Conservation (phyloP, 2,113 vertebrate genomes). For the Spheniscus mendiculus region DNA sequence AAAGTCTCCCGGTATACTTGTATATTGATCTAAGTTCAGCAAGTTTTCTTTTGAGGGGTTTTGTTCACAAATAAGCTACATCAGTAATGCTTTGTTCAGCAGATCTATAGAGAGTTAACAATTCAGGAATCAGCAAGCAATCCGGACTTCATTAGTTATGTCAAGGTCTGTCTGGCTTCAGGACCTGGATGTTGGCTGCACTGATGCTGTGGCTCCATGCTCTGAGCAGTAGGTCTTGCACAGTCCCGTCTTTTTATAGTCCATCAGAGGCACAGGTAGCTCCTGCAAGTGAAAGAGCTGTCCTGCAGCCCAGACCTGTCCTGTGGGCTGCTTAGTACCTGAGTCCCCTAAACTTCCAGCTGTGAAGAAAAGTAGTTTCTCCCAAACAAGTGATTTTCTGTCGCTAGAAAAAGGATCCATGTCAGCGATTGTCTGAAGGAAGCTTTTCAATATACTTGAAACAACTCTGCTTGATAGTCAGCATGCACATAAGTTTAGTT, state of each 20-base stretch:
- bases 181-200: background rate
- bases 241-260: background rate
- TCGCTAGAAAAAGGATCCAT: background rate
- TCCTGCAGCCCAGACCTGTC: background rate
- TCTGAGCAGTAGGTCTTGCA: background rate
- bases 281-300: background rate
- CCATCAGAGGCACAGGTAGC: background rate
- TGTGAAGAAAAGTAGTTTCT: background rate
- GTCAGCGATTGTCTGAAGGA: background rate
- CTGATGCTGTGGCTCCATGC: background rate
- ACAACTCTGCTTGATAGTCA: background rate
- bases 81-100: background rate
- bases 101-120: background rate
- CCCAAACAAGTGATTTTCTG: background rate
- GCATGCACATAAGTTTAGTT: too few relatives aligned
- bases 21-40: background rate
- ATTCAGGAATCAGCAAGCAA: background rate
- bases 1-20: background rate
- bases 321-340: background rate
- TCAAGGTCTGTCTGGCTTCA: background rate
- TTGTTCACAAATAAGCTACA: background rate
- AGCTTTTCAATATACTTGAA: background rate
- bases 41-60: background rate
- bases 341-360: background rate
- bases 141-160: background rate